phyloP scores from a whole-genome alignment of 1,140 invertebrate species.

The Cheumatopsyche charites region DNA sequence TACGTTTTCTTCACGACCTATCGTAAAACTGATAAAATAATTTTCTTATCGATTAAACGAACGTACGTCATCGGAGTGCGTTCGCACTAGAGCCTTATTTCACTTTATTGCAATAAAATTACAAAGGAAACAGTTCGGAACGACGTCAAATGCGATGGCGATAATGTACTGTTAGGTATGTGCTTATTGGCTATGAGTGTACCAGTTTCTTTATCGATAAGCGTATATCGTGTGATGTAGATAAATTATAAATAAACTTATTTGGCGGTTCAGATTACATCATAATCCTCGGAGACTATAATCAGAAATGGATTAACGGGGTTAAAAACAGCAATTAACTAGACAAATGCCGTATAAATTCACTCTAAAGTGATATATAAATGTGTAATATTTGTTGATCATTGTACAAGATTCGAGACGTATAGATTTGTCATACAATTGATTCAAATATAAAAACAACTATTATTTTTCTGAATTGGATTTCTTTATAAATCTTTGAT shows the following conservation, averaged over 20 bases:
- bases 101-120: no score
- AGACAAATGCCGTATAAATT: slow-evolving; percentile 20
- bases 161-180: no score
- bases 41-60: background rate
- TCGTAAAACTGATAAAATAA: background rate
- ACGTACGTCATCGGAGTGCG: no score
- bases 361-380: slow-evolving; percentile 19
- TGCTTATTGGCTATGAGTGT: no score
- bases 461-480: no score
- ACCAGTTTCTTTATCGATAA: slow-evolving; percentile 3
- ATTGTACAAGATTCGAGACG: no score
- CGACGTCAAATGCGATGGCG: no score
- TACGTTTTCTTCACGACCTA: slow-evolving; percentile 11
- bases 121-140: no score
- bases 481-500: no score
- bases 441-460: no score
- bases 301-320: slow-evolving; percentile 31
- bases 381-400: background rate
- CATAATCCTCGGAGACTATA: slow-evolving; percentile 31
- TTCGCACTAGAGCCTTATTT: no score
- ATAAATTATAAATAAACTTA: slow-evolving; percentile 43
- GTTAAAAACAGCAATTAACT: slow-evolving; percentile 25
- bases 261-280: slow-evolving; percentile 45
- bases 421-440: no score
- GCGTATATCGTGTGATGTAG: slow-evolving; percentile 32